Conservation (phyloP, 2,797 vertebrate genomes). For the Clarias platycephalus region DNA sequence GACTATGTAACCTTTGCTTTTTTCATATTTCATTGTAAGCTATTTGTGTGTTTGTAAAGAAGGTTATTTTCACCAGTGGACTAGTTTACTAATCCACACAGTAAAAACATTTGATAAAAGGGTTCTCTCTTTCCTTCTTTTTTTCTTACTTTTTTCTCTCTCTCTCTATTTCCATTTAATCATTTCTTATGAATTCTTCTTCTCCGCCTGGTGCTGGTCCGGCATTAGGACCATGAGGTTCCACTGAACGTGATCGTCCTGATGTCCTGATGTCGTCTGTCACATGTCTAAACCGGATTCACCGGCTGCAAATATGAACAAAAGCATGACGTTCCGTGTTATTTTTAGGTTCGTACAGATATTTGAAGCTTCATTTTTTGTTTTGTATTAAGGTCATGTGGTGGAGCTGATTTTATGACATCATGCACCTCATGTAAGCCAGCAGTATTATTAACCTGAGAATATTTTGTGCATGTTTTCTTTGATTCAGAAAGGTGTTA, state of each 20-base stretch:
- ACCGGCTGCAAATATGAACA: not conserved
- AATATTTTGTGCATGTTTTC: too few relatives aligned
- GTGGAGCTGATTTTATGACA: not conserved
- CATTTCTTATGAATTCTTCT: not conserved
- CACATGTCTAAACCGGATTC: not conserved
- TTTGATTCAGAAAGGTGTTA: too few relatives aligned
- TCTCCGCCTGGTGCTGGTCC: not conserved
- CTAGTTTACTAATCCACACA: not conserved
- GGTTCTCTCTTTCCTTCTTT: not conserved
- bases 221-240: not conserved
- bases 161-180: not conserved
- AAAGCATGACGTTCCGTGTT: not conserved
- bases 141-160: not conserved
- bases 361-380: not conserved
- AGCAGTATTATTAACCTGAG: too few relatives aligned
- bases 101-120: not conserved
- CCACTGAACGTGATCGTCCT: not conserved
- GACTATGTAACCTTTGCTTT: not conserved
- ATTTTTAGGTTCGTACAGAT: not conserved
- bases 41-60: not conserved
- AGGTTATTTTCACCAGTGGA: too few relatives aligned
- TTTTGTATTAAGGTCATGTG: too few relatives aligned
- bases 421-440: not conserved
- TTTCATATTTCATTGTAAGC: too few relatives aligned
- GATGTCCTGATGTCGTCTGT: not conserved